These are phyloP conservation scores for Terebella lapidaria DNA, from an alignment of 2,888 invertebrate genomes.

Conservation along the genomic window DNA sequence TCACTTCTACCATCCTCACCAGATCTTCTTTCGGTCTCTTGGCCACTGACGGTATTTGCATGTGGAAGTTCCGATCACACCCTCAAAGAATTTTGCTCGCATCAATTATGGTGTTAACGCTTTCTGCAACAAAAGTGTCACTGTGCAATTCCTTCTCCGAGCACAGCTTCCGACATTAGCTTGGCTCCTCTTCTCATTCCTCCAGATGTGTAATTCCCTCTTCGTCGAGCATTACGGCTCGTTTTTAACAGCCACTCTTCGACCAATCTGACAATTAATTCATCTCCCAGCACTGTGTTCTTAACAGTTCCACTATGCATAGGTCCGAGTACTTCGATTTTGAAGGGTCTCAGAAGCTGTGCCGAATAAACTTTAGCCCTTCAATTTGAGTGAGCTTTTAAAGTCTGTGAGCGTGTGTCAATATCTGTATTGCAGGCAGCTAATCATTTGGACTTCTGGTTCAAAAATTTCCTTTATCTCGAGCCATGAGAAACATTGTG, in stretches of 20 bases:
- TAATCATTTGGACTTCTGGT: too few relatives aligned
- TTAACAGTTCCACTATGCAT: conserved; percentile 1
- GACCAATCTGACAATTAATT: background rate
- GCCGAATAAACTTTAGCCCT: too few relatives aligned
- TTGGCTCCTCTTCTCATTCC: background rate
- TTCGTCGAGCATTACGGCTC: background rate
- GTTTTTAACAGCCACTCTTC: conserved; percentile 1
- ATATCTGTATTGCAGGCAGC: too few relatives aligned
- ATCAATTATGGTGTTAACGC: background rate
- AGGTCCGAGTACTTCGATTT: background rate
- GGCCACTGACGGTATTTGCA: conserved; percentile 3
- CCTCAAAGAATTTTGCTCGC: background rate
- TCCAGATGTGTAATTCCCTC: background rate
- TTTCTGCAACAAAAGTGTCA: background rate
- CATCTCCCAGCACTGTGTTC: background rate
- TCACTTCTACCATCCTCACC: background rate
- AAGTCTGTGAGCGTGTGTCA: too few relatives aligned
- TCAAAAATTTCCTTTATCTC: conserved; percentile 1
- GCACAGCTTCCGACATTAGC: background rate
- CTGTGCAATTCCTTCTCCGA: background rate
- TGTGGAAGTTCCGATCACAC: background rate
- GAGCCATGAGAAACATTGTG: conserved; percentile 4
- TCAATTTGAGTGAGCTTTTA: too few relatives aligned
- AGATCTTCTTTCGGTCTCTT: conserved; percentile 1
- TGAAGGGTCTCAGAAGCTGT: too few relatives aligned